These are phyloP conservation scores for Odontomachus brunneus DNA, from an alignment of 1,140 invertebrate species.

Conservation along the genomic window DNA sequence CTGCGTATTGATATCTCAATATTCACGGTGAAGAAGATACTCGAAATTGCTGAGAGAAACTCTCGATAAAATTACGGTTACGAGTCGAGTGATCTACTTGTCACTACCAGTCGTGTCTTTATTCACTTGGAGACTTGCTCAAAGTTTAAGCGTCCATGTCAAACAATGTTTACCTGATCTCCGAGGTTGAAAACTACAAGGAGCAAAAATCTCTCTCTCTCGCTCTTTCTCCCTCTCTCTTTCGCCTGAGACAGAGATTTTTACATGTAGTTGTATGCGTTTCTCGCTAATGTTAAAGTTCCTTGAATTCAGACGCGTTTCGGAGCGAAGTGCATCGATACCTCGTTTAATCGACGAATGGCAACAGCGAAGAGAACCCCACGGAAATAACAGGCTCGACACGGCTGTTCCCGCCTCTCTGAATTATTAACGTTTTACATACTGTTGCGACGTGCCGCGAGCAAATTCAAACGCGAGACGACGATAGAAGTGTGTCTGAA, in stretches of 20 bases:
- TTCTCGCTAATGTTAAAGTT: slow-evolving; percentile 20
- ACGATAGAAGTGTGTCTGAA: slow-evolving; percentile 26
- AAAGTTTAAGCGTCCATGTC: slow-evolving; percentile 19
- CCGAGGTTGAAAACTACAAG: slow-evolving; percentile 24
- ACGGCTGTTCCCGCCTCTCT: no score
- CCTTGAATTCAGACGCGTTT: slow-evolving; percentile 60
- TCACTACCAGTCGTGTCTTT: not conserved
- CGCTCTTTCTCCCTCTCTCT: not conserved
- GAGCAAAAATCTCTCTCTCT: not conserved
- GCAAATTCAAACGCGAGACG: slow-evolving; percentile 23
- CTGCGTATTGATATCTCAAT: no score
- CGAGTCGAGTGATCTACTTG: no score
- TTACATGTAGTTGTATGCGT: slow-evolving; percentile 7
- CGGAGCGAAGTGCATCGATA: not conserved
- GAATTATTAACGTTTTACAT: not conserved
- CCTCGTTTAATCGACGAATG: slow-evolving; percentile 32
- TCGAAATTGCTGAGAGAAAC: no score
- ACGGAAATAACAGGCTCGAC: no score
- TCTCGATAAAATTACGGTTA: no score
- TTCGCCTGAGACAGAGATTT: slow-evolving; percentile 30
- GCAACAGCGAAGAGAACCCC: no score
- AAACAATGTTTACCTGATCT: not conserved
- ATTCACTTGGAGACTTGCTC: not conserved
- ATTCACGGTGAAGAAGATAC: no score
- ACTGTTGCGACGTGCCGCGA: not conserved